Evolutionary conservation across 2,113 vertebrate genomes (phyloP).

Genomic region (Gracilinanus agilis): DNA sequence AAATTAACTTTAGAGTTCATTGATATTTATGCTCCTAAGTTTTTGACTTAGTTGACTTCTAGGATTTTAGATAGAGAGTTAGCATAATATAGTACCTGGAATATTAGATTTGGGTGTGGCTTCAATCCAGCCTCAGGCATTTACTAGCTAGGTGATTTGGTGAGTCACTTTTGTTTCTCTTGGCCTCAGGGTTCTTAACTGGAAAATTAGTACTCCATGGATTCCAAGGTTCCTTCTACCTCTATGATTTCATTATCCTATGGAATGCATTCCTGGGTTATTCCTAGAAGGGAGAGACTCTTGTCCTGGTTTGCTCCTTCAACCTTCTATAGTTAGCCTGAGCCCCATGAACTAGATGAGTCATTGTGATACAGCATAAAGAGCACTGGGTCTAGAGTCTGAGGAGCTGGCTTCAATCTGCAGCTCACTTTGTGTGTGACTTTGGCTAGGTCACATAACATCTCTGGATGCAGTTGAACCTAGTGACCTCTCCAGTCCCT

Average conservation of each 20-base stretch:
- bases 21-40: not conserved
- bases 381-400: not conserved
- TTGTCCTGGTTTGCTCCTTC: not conserved
- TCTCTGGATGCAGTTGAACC: not conserved
- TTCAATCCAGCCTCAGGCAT: not conserved
- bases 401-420: not conserved
- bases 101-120: not conserved
- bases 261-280: not conserved
- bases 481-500: not conserved
- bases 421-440: not conserved
- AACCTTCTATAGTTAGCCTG: not conserved
- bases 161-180: not conserved
- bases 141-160: not conserved
- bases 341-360: not conserved
- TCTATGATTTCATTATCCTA: not conserved
- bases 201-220: not conserved
- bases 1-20: not conserved
- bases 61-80: not conserved
- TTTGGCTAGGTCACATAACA: not conserved
- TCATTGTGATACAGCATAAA: not conserved
- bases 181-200: not conserved
- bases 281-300: not conserved
- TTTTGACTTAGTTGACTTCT: not conserved
- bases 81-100: not conserved
- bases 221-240: not conserved